phyloP scores from a whole-genome alignment of 1,140 invertebrate genomes.

The Copidosoma floridanum region DNA sequence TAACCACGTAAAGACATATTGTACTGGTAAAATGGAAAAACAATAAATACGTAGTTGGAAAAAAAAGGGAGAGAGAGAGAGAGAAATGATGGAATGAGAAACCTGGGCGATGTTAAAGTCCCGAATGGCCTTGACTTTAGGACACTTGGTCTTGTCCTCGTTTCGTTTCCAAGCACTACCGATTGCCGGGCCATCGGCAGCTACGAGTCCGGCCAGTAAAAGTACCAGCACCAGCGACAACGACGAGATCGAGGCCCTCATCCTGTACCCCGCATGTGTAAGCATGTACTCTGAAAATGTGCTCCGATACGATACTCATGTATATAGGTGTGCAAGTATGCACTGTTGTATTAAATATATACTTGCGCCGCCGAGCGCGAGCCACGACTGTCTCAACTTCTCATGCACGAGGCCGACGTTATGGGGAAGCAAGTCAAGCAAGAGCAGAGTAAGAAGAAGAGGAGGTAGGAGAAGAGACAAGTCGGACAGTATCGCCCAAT shows the following conservation, averaged over 20 bases:
- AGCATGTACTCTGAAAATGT: too few relatives aligned
- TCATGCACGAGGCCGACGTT: too few relatives aligned
- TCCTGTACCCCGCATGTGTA: too few relatives aligned
- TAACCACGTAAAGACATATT: not conserved
- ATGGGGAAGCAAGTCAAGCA: too few relatives aligned
- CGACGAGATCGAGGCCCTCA: too few relatives aligned
- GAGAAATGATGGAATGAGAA: too few relatives aligned
- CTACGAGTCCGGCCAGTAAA: constrained; percentile 12
- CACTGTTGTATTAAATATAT: too few relatives aligned
- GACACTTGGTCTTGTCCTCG: constrained; percentile 63
- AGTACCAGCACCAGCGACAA: not conserved
- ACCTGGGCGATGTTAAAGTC: constrained; percentile 57
- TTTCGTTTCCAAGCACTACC: constrained; percentile 45
- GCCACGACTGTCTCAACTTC: constrained; percentile 36
- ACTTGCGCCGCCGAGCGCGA: constrained; percentile 33
- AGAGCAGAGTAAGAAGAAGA: constrained; percentile 38
- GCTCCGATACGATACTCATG: too few relatives aligned
- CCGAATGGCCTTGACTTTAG: constrained; percentile 55
- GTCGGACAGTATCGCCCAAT: too few relatives aligned
- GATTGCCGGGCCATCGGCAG: not conserved
- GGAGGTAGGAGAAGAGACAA: not conserved
- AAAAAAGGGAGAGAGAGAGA: not conserved
- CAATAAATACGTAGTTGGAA: too few relatives aligned
- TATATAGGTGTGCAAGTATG: too few relatives aligned
- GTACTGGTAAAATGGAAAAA: not conserved